Evolutionary conservation across 2,113 vertebrate species (phyloP).

Genomic region (Pan troglodytes): NHGRI_mPanTro3-v2.1_pri NC_072402.2:53866501-53867000

Average conservation of each 20-base stretch:
- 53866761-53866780: neutral
- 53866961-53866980: neutral
- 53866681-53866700: conserved; percentile 32
- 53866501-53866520: neutral
- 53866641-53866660: conserved; percentile 36
- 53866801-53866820: conserved; percentile 26
- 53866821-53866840: conserved; percentile 11
- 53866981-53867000: neutral
- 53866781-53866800: conserved; percentile 12
- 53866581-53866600: neutral
- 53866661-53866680: neutral
- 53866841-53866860: conserved; percentile 12
- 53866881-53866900: neutral
- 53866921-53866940: neutral
- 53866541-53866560: neutral
- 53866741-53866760: conserved; percentile 6
- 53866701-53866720: neutral
- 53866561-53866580: neutral
- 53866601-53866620: neutral
- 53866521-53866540: neutral
- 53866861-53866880: conserved; percentile 17
- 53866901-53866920: neutral
- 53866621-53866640: conserved; percentile 4
- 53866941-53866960: neutral
- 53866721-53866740: conserved; percentile 15